Evolutionary conservation across 2,113 vertebrate genomes (phyloP).

Genomic region (Laticauda colubrina): DNA sequence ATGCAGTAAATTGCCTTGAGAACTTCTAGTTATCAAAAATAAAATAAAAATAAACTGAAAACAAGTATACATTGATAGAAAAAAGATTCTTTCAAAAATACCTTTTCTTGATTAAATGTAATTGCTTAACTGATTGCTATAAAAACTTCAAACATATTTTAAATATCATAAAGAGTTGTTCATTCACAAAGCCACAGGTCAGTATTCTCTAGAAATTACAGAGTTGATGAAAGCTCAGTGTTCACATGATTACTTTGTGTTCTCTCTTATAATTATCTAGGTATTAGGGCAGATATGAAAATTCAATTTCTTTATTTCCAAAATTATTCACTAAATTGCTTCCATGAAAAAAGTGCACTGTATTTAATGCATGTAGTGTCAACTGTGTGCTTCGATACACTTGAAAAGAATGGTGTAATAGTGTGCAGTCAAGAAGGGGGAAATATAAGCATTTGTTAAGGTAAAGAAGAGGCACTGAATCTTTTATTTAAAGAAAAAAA

Average conservation of each 20-base stretch:
- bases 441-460: neutral
- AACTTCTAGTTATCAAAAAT: neutral
- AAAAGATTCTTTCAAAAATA: neutral
- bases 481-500: neutral
- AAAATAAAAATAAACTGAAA: neutral
- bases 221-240: neutral
- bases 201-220: neutral
- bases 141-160: neutral
- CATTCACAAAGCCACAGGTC: neutral
- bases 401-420: conserved; percentile 16
- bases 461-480: conserved; percentile 2
- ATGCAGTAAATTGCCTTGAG: neutral
- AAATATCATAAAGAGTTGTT: neutral
- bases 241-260: neutral
- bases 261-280: neutral
- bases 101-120: neutral
- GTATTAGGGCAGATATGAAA: neutral
- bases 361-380: neutral
- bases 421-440: neutral
- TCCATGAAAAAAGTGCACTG: neutral
- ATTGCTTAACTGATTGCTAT: fast-evolving
- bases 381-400: neutral
- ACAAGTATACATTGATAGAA: neutral
- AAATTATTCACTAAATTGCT: conserved; percentile 20
- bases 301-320: conserved; percentile 9